These are phyloP conservation scores for Clarias fuscus DNA, from an alignment of 2,797 vertebrate genomes.

Conservation along the genomic window DNA sequence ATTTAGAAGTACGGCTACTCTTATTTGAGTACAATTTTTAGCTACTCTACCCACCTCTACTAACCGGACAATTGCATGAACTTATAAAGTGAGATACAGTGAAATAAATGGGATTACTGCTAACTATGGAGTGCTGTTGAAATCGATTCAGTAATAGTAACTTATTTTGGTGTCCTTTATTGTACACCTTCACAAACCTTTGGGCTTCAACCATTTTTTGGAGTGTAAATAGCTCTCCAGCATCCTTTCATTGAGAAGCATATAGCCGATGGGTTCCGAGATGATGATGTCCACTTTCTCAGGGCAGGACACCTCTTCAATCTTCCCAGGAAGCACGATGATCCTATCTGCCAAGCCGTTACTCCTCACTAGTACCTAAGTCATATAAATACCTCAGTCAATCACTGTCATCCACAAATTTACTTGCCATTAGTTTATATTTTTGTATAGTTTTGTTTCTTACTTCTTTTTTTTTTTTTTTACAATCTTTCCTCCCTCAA, in stretches of 20 bases:
- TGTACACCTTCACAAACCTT: conserved; percentile 63
- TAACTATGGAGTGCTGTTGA: not conserved
- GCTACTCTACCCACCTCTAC: too few species aligned
- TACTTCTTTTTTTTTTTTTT: not conserved
- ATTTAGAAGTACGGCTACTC: too few species aligned
- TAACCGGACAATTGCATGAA: not conserved
- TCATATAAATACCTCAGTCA: conserved; percentile 5
- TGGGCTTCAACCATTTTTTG: conserved; percentile 80
- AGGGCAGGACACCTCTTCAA: conserved; percentile 75
- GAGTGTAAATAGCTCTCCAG: conserved; percentile 79
- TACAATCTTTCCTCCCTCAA: not conserved
- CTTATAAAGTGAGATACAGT: not conserved
- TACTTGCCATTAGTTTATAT: not conserved
- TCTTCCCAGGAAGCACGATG: conserved; percentile 72
- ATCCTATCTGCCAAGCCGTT: conserved; percentile 78
- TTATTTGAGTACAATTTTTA: too few species aligned
- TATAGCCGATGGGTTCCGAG: conserved; percentile 80
- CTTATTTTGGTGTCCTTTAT: not conserved
- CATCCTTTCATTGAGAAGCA: conserved; percentile 79
- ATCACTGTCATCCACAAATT: not conserved
- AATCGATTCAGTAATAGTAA: not conserved
- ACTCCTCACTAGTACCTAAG: conserved; percentile 74
- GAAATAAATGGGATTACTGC: not conserved
- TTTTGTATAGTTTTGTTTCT: not conserved
- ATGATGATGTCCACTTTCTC: conserved; percentile 78